These are phyloP conservation scores for Tetramorium bicarinatum DNA, from an alignment of 2,888 invertebrate genomes.

Conservation along the genomic window DNA sequence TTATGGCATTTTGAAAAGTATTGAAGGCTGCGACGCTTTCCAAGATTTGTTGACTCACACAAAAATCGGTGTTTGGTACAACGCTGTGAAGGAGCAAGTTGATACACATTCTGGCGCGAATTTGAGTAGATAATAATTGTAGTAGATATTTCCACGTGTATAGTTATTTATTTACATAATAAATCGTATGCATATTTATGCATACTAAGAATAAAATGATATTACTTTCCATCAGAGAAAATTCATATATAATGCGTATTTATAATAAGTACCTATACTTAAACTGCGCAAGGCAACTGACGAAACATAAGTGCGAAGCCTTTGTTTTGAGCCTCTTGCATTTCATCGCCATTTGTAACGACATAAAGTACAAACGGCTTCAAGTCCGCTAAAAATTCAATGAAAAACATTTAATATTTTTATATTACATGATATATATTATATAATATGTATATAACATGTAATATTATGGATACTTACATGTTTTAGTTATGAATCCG, in stretches of 20 bases:
- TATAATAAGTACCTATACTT: constrained; percentile 23
- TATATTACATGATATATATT: neutral
- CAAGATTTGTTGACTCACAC: constrained; percentile 92
- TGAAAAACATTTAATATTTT: constrained; percentile 39
- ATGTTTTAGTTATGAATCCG: constrained; percentile 89
- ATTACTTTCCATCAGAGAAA: neutral
- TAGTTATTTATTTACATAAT: constrained; percentile 55
- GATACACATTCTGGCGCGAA: constrained; percentile 87
- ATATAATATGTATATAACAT: neutral
- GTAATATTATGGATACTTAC: constrained; percentile 85
- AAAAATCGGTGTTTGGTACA: constrained; percentile 93
- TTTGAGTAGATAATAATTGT: constrained; percentile 48
- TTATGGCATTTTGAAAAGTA: constrained; percentile 96
- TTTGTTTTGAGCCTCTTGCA: constrained; percentile 90
- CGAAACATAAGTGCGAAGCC: constrained; percentile 92
- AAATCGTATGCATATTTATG: constrained; percentile 45
- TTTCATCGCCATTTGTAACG: constrained; percentile 90
- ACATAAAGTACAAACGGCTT: constrained; percentile 92
- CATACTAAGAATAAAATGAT: no score
- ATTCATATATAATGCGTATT: constrained; percentile 1
- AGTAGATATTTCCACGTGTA: neutral
- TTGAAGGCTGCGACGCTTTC: constrained; percentile 97
- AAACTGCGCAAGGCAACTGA: constrained; percentile 89
- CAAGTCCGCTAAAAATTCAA: constrained; percentile 87
- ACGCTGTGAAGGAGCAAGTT: constrained; percentile 90